Conservation (phyloP, 2,888 invertebrate species). For the Amiota minor region DNA sequence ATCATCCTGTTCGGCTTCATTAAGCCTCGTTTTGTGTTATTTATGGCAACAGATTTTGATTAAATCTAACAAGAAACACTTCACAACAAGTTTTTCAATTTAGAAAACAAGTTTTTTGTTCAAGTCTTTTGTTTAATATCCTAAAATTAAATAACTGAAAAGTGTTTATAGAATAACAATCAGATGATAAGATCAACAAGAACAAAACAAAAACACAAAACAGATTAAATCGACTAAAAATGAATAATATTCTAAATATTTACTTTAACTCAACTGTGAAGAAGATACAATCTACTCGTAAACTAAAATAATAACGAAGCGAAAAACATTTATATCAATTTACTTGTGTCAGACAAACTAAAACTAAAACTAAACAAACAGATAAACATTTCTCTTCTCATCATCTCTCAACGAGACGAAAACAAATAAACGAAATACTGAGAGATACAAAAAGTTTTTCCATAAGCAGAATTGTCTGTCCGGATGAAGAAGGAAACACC, state of each 20-base stretch:
- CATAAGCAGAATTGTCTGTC: not conserved
- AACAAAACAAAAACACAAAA: no score
- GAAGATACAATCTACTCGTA: not conserved
- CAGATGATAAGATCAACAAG: no score
- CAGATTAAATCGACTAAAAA: no score
- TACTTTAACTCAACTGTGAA: not conserved
- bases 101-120: constrained; percentile 10
- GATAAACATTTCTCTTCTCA: not conserved
- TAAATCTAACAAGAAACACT: no score
- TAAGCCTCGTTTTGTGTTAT: no score
- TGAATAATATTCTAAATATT: no score
- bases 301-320: constrained; percentile 2
- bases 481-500: not conserved
- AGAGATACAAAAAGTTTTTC: constrained; percentile 7
- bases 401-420: not conserved
- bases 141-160: not conserved
- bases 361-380: constrained; percentile 20
- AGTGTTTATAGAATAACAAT: no score
- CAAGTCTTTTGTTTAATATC: constrained; percentile 7
- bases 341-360: not conserved
- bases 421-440: not conserved
- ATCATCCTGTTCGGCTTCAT: no score
- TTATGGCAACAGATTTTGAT: no score
- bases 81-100: no score
- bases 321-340: not conserved